These are phyloP conservation scores for Hirudo medicinalis DNA, from an alignment of 1,140 invertebrate species.

Conservation along the genomic window DNA sequence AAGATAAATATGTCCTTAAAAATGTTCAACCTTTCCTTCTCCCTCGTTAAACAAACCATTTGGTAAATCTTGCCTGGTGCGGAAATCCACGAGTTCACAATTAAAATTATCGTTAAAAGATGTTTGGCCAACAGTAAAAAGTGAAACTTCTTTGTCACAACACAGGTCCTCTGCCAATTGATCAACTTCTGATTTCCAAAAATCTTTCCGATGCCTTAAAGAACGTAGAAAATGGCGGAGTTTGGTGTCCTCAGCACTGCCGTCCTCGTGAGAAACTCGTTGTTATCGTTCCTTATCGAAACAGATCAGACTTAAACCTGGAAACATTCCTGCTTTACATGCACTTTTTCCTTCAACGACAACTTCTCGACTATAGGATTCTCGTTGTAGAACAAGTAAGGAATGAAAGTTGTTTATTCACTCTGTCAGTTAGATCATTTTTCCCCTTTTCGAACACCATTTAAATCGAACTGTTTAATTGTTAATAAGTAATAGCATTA, in stretches of 20 bases:
- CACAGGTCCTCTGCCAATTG: neutral
- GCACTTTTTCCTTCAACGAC: constrained; percentile 24
- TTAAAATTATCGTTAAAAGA: no score
- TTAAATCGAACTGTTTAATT: neutral
- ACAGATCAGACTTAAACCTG: constrained; percentile 24
- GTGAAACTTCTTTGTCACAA: neutral
- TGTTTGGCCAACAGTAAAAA: constrained; percentile 1
- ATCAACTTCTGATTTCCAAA: neutral
- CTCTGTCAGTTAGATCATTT: neutral
- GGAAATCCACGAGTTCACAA: no score
- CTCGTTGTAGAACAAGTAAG: constrained; percentile 27
- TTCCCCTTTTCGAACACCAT: neutral
- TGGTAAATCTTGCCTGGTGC: no score
- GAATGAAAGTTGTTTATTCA: neutral
- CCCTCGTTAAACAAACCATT: no score
- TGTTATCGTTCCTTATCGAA: constrained; percentile 26
- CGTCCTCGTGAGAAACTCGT: constrained; percentile 48
- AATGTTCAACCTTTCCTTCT: no score
- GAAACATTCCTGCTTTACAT: constrained; percentile 25
- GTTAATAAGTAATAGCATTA: neutral
- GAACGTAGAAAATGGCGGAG: constrained; percentile 48
- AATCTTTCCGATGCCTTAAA: neutral
- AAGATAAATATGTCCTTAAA: no score
- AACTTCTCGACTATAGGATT: constrained; percentile 25
- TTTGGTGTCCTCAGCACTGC: constrained; percentile 59